A percentile compares a stretch with the other conserved stretches of the same genome.
Conservation (phyloP, 2,113 vertebrate genomes). For the Trematocara marginatum region DNA sequence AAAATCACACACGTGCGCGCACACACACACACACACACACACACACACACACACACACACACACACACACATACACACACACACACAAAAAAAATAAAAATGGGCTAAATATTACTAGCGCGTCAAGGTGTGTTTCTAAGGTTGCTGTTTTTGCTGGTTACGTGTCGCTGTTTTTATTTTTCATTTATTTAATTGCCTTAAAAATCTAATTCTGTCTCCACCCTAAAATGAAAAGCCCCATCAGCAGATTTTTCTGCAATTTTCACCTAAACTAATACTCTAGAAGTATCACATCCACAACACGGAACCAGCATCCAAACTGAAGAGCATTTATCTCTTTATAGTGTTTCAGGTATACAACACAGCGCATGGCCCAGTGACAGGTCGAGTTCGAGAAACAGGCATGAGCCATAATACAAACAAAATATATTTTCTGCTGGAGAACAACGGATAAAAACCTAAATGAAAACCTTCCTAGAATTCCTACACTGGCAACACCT, state of each 20-base stretch:
- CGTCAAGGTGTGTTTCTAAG: background rate
- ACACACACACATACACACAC: background rate
- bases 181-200: background rate
- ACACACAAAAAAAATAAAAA: background rate
- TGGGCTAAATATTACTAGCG: background rate
- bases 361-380: background rate
- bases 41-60: background rate
- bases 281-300: background rate
- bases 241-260: background rate
- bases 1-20: background rate
- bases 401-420: constrained; percentile 21
- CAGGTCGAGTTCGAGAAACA: constrained; percentile 13
- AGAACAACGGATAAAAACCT: constrained; percentile 49
- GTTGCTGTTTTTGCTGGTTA: background rate
- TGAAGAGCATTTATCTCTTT: constrained; percentile 13
- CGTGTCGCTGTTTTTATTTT: background rate
- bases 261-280: background rate
- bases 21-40: background rate
- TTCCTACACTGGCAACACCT: background rate
- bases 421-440: background rate
- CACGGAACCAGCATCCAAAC: background rate
- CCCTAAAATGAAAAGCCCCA: background rate
- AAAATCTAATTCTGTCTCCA: background rate
- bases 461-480: constrained; percentile 3
- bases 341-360: background rate